phyloP scores from a whole-genome alignment of 35 echinoderm and acorn worm species.

The Eucidaris tribuloides region DNA sequence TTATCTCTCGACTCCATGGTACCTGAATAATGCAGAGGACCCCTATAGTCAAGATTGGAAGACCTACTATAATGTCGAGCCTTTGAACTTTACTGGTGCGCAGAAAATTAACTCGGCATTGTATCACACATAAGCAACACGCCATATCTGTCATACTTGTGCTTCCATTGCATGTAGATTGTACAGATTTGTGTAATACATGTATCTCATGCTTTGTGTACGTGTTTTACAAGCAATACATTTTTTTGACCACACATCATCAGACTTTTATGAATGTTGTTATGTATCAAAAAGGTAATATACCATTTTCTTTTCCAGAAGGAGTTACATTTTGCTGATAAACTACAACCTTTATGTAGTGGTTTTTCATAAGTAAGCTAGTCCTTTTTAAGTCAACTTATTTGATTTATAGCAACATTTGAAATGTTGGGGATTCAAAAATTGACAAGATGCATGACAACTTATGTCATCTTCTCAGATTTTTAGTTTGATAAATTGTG shows the following conservation, averaged over 20 bases:
- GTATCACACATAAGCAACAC: background rate
- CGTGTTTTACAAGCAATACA: background rate
- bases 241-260: background rate
- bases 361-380: background rate
- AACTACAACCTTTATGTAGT: too few relatives aligned
- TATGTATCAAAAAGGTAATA: background rate
- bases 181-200: background rate
- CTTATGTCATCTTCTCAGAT: background rate
- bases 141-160: background rate
- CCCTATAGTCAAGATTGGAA: slow-evolving; percentile 75
- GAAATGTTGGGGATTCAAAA: background rate
- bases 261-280: background rate
- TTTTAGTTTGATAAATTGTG: background rate
- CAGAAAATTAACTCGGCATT: background rate
- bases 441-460: background rate
- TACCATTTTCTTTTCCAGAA: too few relatives aligned
- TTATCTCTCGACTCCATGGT: slow-evolving; percentile 74
- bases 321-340: too few relatives aligned
- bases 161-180: background rate
- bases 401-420: background rate
- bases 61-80: slow-evolving; percentile 57
- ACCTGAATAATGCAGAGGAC: slow-evolving; percentile 48
- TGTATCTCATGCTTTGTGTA: background rate
- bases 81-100: slow-evolving; percentile 66
- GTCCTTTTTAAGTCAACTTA: background rate